A percentile compares a stretch with the other conserved stretches of the same genome.
phyloP scores from a whole-genome alignment of 2,888 invertebrate genomes.

The Dasypolia templi region DNA sequence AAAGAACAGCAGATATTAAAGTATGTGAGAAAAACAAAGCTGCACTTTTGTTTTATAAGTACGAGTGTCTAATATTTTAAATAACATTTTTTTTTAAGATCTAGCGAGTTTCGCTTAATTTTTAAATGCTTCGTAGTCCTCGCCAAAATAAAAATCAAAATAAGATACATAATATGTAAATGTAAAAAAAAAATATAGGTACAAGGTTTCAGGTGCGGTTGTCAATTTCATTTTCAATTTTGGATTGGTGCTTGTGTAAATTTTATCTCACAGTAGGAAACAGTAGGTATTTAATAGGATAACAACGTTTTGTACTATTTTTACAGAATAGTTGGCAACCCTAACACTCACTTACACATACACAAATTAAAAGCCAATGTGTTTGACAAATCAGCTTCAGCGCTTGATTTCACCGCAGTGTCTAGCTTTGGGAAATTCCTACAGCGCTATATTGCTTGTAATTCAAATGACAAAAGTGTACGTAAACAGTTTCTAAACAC shows the following conservation, averaged over 20 bases:
- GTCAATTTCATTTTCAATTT: not conserved
- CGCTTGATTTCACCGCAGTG: constrained; percentile 39
- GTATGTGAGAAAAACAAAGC: not conserved
- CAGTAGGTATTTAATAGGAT: not conserved
- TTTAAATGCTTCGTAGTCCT: not conserved
- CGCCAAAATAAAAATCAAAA: too few relatives aligned
- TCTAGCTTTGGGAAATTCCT: constrained; percentile 51
- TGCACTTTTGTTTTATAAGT: not conserved
- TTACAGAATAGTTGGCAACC: not conserved
- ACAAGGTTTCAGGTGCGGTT: not conserved
- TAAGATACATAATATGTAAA: not conserved
- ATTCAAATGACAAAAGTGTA: constrained; percentile 33
- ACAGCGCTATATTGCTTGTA: constrained; percentile 56
- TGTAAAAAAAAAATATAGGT: not conserved
- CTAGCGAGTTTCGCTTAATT: too few relatives aligned
- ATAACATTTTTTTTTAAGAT: not conserved
- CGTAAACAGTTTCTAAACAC: constrained; percentile 11
- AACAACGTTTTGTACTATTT: not conserved
- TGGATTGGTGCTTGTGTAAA: not conserved
- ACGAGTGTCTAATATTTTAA: not conserved
- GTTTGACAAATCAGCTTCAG: constrained; percentile 26
- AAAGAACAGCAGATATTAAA: not conserved
- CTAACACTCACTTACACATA: constrained; percentile 44
- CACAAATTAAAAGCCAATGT: not conserved
- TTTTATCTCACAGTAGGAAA: not conserved